These are phyloP conservation scores for Phataginus tetradactyla DNA, from an alignment of 2,797 vertebrate species.

Conservation along the genomic window DNA sequence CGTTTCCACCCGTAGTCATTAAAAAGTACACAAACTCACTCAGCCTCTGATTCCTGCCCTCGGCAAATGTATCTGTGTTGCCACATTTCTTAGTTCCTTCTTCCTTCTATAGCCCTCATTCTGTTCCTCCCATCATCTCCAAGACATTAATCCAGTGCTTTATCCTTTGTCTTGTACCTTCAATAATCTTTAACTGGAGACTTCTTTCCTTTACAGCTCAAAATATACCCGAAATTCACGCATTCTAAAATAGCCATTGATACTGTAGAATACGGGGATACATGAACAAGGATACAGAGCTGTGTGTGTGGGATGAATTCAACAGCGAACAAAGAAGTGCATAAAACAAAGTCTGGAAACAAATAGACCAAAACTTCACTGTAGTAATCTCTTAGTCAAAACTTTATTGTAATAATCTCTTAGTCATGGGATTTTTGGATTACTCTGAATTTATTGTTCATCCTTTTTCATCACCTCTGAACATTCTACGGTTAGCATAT, in stretches of 20 bases:
- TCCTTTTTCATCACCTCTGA: neutral
- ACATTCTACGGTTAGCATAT: neutral
- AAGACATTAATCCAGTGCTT: neutral
- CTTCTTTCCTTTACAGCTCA: neutral
- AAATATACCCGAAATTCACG: neutral
- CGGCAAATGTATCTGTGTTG: neutral
- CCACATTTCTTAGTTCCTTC: neutral
- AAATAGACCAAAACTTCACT: neutral
- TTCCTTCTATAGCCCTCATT: neutral
- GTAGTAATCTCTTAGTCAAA: neutral
- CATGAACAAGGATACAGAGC: neutral
- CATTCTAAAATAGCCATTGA: neutral
- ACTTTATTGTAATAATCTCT: neutral
- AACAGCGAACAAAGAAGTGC: neutral
- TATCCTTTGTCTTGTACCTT: neutral
- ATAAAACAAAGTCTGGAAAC: neutral
- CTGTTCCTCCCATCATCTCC: neutral
- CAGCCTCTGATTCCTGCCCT: neutral
- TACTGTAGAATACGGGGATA: neutral
- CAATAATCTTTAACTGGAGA: neutral
- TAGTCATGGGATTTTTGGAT: neutral
- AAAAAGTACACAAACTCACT: neutral
- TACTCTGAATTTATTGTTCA: slow-evolving; percentile 8
- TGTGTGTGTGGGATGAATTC: neutral
- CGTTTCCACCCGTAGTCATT: neutral